Conservation (phyloP, 2,797 vertebrate genomes). For the Danionella dracula region DNA sequence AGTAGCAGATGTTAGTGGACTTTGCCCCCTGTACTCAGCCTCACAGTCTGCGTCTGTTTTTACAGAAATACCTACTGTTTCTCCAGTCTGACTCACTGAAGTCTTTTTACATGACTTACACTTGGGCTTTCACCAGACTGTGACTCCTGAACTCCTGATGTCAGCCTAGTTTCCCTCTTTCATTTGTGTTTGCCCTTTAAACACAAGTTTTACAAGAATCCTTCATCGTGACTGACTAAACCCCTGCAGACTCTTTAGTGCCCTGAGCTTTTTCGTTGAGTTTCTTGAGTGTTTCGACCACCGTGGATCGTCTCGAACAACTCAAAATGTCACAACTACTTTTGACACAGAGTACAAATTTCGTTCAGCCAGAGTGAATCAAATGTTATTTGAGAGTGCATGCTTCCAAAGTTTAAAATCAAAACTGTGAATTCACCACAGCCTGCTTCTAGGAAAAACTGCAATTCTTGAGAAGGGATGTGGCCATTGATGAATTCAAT, state of each 20-base stretch:
- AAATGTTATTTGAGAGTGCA: slow-evolving; percentile 1
- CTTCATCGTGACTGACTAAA: slow-evolving; percentile 28
- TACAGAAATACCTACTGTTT: slow-evolving; percentile 16
- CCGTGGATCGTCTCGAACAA: slow-evolving; percentile 33
- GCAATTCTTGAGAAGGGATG: not conserved
- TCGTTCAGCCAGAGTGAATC: slow-evolving; percentile 29
- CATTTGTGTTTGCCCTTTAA: slow-evolving; percentile 11
- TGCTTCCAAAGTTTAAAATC: not conserved
- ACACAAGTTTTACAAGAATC: slow-evolving; percentile 35
- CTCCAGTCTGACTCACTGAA: not conserved
- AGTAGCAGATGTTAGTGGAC: slow-evolving; percentile 6
- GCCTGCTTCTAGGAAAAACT: slow-evolving; percentile 16
- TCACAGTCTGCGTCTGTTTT: slow-evolving; percentile 10
- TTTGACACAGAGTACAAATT: slow-evolving; percentile 23
- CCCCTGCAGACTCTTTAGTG: slow-evolving; percentile 29
- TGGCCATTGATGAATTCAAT: slow-evolving; percentile 37
- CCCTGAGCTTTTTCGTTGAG: slow-evolving; percentile 20
- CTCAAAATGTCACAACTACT: slow-evolving; percentile 34
- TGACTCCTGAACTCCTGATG: slow-evolving; percentile 4
- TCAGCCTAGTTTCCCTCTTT: not conserved
- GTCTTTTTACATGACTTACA: not conserved
- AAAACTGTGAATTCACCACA: slow-evolving; percentile 15
- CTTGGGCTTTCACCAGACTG: not conserved
- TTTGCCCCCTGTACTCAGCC: slow-evolving; percentile 11
- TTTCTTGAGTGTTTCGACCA: slow-evolving; percentile 43